Evolutionary conservation across 2,888 invertebrate genomes (phyloP), one percentile per base, ranked within the genome.

Genomic region (Cantharis nigra): DNA sequence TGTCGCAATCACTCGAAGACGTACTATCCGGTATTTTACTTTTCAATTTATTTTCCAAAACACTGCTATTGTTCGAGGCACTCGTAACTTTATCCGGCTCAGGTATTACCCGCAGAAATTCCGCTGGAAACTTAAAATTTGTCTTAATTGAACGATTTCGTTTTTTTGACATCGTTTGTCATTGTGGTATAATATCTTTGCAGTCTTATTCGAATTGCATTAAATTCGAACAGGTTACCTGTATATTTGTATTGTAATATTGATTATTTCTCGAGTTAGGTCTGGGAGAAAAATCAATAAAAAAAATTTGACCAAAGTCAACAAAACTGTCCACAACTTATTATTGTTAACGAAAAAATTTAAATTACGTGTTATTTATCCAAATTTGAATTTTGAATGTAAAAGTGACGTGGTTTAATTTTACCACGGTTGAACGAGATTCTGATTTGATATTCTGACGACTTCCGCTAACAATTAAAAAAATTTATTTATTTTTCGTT

Each of bases 131-230:
- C 11, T 78, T 74, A 67, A 82, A 76, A 78, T 81, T 82, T 72
- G 78, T 77, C 64, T 76, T 81, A 20, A 81, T 80, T 69, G 80
- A 79, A 72, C 83, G 81, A 78, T 80, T 83, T 72, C 81, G 79
- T 63, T 79, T 83, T 62, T 63, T 49, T 73, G 67, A 73, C 70
- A 75, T 75, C 65, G 63, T 16, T 11, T 30, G 65, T 26, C 65
- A 67, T 67, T 67, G 26, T 67, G 20, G 23, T 67, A 67, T 9
- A 26, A 26, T 14, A 13, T 67, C n/a, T 20, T 67, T 23, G 13
- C 26, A 49, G n/a, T 49, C 13, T 7, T 49, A 9, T 49, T 49
- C 49, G n/a, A 49, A 49, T 49, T 49, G 10, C n/a, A 49, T 9
- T n/a, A n/a, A 49, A n/a, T 49, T 49, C 49, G 49, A 49, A 49